phyloP scores from a whole-genome alignment of 2,113 vertebrate genomes.

The Alexandromys fortis region DNA sequence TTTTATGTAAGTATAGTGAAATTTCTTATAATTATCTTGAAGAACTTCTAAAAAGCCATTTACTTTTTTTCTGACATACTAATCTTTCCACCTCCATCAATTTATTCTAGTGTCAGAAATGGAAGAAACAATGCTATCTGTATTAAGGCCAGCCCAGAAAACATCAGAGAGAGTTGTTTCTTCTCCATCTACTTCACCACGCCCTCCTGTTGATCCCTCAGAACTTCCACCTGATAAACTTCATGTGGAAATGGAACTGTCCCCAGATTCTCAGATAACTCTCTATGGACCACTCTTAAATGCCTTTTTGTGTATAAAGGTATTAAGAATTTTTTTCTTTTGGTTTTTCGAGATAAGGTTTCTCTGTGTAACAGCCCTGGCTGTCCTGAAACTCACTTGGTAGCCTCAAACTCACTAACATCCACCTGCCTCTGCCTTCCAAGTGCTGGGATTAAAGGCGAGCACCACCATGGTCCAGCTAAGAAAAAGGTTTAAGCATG shows the following conservation, averaged over 20 bases:
- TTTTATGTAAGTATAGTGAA: neutral
- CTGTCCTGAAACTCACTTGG: too few relatives aligned
- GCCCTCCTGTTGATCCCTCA: constrained; percentile 90
- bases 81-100: constrained; percentile 44
- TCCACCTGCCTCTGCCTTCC: too few relatives aligned
- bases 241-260: constrained; percentile 97
- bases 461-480: too few relatives aligned
- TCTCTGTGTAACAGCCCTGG: too few relatives aligned
- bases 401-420: too few relatives aligned
- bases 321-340: constrained; percentile 72
- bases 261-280: constrained; percentile 95
- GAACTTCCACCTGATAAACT: constrained; percentile 95
- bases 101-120: constrained; percentile 93
- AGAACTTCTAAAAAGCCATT: constrained; percentile 1
- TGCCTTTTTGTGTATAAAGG: constrained; percentile 95
- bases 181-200: constrained; percentile 86
- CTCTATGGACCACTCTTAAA: constrained; percentile 95
- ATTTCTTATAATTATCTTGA: neutral
- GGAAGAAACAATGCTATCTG: constrained; percentile 96
- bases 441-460: too few relatives aligned
- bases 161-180: constrained; percentile 86
- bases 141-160: constrained; percentile 90
- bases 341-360: too few relatives aligned
- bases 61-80: neutral
- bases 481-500: constrained; percentile 4